Evolutionary conservation across 2,888 invertebrate species (phyloP), one percentile per base, ranked within the genome.

Genomic region (Tipula vernalis): DNA sequence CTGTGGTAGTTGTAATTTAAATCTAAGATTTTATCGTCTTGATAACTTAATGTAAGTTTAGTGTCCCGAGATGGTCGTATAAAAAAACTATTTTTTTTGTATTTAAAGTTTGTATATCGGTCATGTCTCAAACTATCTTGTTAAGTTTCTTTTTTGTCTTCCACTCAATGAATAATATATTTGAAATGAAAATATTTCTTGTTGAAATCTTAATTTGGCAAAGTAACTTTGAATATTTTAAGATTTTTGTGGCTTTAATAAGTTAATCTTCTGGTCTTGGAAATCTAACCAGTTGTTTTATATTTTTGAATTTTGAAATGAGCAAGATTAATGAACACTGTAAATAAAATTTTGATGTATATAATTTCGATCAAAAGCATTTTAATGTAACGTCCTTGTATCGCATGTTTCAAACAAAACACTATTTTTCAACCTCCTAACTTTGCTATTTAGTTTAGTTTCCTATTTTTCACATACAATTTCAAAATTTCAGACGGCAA

Each of bases 11-110:
- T 57, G 51, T 47, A 86, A 86, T 36, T 51, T 86, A 57, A 51
- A 51, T 71, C 28, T 71, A 71, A 71, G 28, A 71, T 71, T 71
- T 71, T 71, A 71, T 57, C 51, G 5, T 86, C 57, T 86, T 86
- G 86, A 86, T 51, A 86, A 86, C 86, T 86, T 57, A 57, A 57
- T 71, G 39, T 86, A 57, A 71, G 41, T 86, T 44, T 51, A 57
- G 86, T 86, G 86, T 86, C 86, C 57, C 86, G 57, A 86, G 86
- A 86, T 71, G 86, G 57, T 86, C 83, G 86, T 86, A 86, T 86
- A 51, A 57, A 71, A 71, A 51, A 28, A 28, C 10, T 71, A 71
- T 28, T 28, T 71, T 71, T 39, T 28, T 71, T 28, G n/a, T 51
- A 51, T 51, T 71, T 71, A 71, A 71, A 71, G 36, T 86, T 41